Evolutionary conservation across 1,140 invertebrate species (phyloP).

Genomic region (Ylistrum balloti): DNA sequence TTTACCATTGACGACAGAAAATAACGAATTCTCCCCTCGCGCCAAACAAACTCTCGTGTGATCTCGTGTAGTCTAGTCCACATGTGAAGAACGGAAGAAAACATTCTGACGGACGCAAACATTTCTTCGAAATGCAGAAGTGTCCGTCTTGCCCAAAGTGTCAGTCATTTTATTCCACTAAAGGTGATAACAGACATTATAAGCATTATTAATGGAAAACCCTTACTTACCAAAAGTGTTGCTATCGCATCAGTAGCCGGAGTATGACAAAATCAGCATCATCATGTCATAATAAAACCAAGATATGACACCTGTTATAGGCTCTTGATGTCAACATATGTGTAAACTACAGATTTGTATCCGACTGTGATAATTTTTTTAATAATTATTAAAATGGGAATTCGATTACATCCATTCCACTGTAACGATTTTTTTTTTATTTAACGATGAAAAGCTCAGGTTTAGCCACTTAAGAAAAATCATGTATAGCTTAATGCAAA

Average conservation of each 20-base stretch:
- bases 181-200: background rate
- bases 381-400: too few relatives aligned
- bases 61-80: background rate
- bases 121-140: constrained; percentile 24
- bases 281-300: too few relatives aligned
- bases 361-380: too few relatives aligned
- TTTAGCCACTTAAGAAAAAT: too few relatives aligned
- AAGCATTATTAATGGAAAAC: background rate
- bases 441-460: too few relatives aligned
- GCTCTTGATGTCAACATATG: too few relatives aligned
- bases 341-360: too few relatives aligned
- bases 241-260: background rate
- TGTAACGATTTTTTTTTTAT: too few relatives aligned
- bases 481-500: too few relatives aligned
- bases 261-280: too few relatives aligned
- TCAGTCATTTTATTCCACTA: constrained; percentile 9
- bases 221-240: background rate
- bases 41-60: background rate
- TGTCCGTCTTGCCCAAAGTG: constrained; percentile 10
- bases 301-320: too few relatives aligned
- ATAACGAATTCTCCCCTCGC: background rate
- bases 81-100: constrained; percentile 32
- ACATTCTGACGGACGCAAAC: background rate
- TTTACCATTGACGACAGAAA: background rate
- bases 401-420: too few relatives aligned